Conservation (phyloP, 2,797 vertebrate species). For the Champsocephalus esox region DNA sequence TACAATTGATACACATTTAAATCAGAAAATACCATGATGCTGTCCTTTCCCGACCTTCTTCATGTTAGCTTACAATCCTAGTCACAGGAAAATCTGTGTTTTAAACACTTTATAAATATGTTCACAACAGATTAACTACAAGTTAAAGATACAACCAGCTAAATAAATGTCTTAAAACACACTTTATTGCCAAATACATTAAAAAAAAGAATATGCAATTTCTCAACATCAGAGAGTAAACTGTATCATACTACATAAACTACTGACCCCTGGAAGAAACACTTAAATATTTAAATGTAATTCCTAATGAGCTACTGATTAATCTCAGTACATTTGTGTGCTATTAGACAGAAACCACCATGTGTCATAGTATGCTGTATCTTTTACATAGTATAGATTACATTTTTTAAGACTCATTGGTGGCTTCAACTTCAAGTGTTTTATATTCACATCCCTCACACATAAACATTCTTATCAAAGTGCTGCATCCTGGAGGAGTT, state of each 20-base stretch:
- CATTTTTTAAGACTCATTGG: slow-evolving; percentile 7
- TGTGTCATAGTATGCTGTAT: neutral
- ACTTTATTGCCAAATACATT: slow-evolving; percentile 3
- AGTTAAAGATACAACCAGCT: slow-evolving; percentile 47
- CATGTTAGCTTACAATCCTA: slow-evolving; percentile 26
- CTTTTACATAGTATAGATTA: slow-evolving; percentile 8
- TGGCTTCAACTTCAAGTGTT: slow-evolving; percentile 24
- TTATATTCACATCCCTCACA: slow-evolving; percentile 79
- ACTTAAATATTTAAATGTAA: neutral
- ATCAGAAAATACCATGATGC: neutral
- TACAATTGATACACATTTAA: neutral
- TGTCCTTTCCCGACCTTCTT: neutral
- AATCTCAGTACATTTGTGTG: slow-evolving; percentile 16
- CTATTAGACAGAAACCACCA: slow-evolving; percentile 28
- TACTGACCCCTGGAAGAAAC: slow-evolving; percentile 8
- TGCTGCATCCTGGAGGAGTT: slow-evolving; percentile 86
- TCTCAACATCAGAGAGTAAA: slow-evolving; percentile 33
- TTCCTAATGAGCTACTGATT: slow-evolving; percentile 19
- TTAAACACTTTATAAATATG: slow-evolving; percentile 48
- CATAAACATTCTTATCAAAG: slow-evolving; percentile 96
- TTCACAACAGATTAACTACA: slow-evolving; percentile 55
- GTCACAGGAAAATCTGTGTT: slow-evolving; percentile 35
- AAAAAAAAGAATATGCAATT: slow-evolving; percentile 13
- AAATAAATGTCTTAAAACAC: slow-evolving; percentile 13
- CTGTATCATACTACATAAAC: slow-evolving; percentile 18